Evolutionary conservation across 2,797 vertebrate species (phyloP), one percentile per base, ranked within the genome.

Genomic region (Novumbra hubbsi): DNA sequence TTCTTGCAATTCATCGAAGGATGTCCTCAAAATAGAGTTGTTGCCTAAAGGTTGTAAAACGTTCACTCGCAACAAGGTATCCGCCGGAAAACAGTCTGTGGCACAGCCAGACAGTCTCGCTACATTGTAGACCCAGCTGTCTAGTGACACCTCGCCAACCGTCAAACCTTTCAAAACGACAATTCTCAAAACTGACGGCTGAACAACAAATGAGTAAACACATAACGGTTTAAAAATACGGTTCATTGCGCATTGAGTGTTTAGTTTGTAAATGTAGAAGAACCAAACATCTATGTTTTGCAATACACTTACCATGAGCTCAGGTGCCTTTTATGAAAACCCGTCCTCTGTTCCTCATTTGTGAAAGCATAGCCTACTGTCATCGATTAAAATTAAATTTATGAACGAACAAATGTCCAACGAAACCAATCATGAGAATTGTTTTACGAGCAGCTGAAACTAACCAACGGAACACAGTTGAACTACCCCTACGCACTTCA

Each of bases 81-180:
- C 34, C 34, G 70, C 76, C 82, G 82, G 88, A 87, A 62, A 84
- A 74, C 84, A 84, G 63, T 65, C 82, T 87, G 83, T 67, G 34
- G 19, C 65, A 41, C 30, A n/a, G 30, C 34, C 34, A 66, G 75
- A 78, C 71, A 73, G 30, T 63, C 55, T 65, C 78, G 45, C 50
- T 38, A 1, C 55, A 72, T 52, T 34, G 24, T 30, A 71, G 34
- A 70, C 74, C 32, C 65, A 57, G 21, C 55, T n/a, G 55, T 57
- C 45, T 64, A 73, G 19, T 68, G 45, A 32, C 62, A 68, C 60
- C 27, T 68, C 34, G 63, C 76, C 69, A 45, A 45, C 41, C 9
- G 41, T 11, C 41, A 45, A 14, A 45, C 41, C 41, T 45, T 45
- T 14, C 41, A 57, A 48, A 62, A 30, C 71, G 81, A 77, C 77